A percentile compares a stretch with the other conserved stretches of the same genome.
Conservation (phyloP, 2,113 vertebrate species). For the Periophthalmus modestus region DNA sequence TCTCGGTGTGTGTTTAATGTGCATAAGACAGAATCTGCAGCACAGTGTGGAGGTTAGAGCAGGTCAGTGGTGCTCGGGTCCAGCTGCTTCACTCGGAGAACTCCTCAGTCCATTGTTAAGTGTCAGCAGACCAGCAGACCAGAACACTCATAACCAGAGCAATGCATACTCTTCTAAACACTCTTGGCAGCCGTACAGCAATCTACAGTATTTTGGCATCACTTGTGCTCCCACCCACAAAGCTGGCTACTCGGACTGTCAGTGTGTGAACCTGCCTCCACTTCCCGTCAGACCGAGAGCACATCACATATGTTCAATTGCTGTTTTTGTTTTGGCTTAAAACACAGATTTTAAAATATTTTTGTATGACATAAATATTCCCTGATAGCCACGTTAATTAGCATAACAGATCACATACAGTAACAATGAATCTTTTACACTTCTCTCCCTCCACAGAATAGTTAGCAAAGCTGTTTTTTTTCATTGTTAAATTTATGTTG, state of each 20-base stretch:
- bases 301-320: not conserved
- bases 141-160: conserved; percentile 49
- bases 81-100: conserved; percentile 24
- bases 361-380: too few species aligned
- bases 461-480: not conserved
- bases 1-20: not conserved
- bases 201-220: conserved; percentile 33
- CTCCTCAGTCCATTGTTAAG: conserved; percentile 40
- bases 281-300: not conserved
- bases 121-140: conserved; percentile 46
- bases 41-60: not conserved
- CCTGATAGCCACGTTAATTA: too few species aligned
- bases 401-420: too few species aligned
- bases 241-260: conserved; percentile 12
- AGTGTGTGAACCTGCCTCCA: not conserved
- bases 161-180: conserved; percentile 34
- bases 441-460: not conserved
- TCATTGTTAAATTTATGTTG: conserved; percentile 17
- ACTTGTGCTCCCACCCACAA: conserved; percentile 28
- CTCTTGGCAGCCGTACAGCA: conserved; percentile 40
- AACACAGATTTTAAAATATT: too few species aligned
- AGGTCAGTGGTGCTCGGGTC: conserved; percentile 15
- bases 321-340: not conserved
- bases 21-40: not conserved
- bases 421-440: too few species aligned